Conservation (phyloP, 2,888 invertebrate genomes). For the Julus scandinavius region DNA sequence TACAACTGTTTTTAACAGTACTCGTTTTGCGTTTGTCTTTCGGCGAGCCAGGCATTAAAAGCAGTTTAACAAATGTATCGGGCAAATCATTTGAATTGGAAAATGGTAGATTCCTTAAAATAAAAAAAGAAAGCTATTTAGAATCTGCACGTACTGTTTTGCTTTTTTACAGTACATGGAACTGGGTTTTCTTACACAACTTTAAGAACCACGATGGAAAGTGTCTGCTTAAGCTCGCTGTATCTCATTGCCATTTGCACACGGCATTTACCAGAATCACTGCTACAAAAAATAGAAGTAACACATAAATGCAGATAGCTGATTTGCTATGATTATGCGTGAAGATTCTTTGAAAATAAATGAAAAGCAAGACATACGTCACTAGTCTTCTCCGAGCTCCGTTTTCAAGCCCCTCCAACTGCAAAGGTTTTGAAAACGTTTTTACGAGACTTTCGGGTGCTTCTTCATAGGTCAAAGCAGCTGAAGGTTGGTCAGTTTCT, state of each 20-base stretch:
- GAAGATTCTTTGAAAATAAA: background rate
- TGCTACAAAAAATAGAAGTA: background rate
- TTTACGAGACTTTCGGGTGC: background rate
- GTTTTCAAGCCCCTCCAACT: background rate
- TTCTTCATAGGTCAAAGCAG: background rate
- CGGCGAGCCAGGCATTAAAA: constrained; percentile 83
- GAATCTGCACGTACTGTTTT: background rate
- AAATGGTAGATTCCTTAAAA: constrained; percentile 78
- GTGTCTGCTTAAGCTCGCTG: constrained; percentile 82
- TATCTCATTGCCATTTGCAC: constrained; percentile 88
- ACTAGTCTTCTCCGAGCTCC: constrained; percentile 5
- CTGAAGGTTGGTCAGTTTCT: background rate
- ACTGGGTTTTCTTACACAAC: constrained; percentile 76
- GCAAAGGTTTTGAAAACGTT: background rate
- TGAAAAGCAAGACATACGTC: background rate
- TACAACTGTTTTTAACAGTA: constrained; percentile 89
- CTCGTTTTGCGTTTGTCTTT: constrained; percentile 89
- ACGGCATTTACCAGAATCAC: constrained; percentile 69
- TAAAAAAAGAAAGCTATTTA: background rate
- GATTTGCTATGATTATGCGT: background rate
- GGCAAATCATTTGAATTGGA: constrained; percentile 86
- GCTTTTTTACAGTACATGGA: background rate
- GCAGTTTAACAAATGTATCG: constrained; percentile 89
- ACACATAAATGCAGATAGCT: background rate
- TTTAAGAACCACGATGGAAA: constrained; percentile 87